These are phyloP conservation scores for Pterois miles DNA, from an alignment of 2,797 vertebrate genomes.

Conservation along the genomic window DNA sequence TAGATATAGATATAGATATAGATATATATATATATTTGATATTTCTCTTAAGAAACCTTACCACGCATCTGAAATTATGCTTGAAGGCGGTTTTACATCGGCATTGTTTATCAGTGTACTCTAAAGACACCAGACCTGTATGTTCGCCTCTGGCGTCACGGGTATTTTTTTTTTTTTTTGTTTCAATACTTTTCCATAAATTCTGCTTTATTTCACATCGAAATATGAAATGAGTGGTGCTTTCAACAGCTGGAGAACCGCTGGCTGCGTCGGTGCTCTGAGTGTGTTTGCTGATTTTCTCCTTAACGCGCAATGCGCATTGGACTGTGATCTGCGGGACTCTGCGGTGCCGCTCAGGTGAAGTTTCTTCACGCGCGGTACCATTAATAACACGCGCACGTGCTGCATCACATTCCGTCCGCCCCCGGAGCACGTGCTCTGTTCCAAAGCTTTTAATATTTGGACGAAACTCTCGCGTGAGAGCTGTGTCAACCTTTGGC, in stretches of 20 bases:
- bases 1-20: too few species aligned
- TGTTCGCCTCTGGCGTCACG: not conserved
- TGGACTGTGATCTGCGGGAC: not conserved
- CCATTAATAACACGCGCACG: slow-evolving; percentile 48
- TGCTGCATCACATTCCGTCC: slow-evolving; percentile 63
- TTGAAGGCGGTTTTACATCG: not conserved
- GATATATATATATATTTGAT: too few species aligned
- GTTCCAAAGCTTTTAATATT: not conserved
- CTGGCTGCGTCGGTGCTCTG: not conserved
- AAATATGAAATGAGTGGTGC: not conserved
- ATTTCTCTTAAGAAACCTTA: not conserved
- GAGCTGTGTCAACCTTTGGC: not conserved
- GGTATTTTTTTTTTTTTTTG: not conserved
- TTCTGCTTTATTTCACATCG: not conserved
- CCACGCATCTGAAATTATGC: not conserved
- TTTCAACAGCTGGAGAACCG: not conserved
- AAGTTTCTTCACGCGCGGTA: slow-evolving; percentile 19
- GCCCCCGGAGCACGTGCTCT: slow-evolving; percentile 59
- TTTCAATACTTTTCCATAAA: not conserved
- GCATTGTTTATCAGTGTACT: not conserved
- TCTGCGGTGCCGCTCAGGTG: slow-evolving; percentile 31
- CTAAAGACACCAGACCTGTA: not conserved
- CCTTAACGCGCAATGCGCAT: not conserved
- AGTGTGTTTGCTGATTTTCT: not conserved
- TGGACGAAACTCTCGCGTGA: slow-evolving; percentile 5